Evolutionary conservation across 2,888 invertebrate species (phyloP).

Genomic region (Eristalis pertinax): DNA sequence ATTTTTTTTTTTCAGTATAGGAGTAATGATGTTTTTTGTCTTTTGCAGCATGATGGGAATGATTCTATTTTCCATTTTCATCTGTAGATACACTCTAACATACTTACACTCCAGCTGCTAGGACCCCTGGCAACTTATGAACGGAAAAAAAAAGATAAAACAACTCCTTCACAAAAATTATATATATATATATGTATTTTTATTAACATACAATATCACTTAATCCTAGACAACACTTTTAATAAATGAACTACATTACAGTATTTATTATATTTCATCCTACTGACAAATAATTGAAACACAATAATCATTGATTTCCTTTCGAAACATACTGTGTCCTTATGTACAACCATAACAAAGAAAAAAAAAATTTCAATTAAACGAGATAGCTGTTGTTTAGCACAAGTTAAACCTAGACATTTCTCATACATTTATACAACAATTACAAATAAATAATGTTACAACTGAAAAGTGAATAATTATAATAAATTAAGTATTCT

Average conservation of each 20-base stretch:
- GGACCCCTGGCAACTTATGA: background rate
- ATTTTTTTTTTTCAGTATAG: no score
- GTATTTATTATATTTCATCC: constrained; percentile 10
- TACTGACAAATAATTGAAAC: constrained; percentile 34
- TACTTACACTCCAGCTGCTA: no score
- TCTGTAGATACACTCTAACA: no score
- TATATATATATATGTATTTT: constrained; percentile 57
- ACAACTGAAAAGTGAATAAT: constrained; percentile 36
- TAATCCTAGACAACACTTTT: constrained; percentile 65
- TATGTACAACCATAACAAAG: constrained; percentile 46
- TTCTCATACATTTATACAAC: constrained; percentile 43
- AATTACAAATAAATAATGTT: constrained; percentile 64
- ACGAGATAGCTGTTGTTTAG: constrained; percentile 17
- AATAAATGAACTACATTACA: constrained; percentile 50
- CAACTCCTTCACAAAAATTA: constrained; percentile 38
- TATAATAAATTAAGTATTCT: constrained; percentile 63
- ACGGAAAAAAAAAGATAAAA: background rate
- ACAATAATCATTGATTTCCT: constrained; percentile 10
- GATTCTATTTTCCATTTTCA: no score
- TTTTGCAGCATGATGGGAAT: no score
- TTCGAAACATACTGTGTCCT: constrained; percentile 17
- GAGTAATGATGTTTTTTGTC: no score
- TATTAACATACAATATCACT: constrained; percentile 64
- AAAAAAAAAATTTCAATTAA: constrained; percentile 8
- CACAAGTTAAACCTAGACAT: constrained; percentile 28